A percentile compares a stretch with the other conserved stretches of the same genome.
Conservation (phyloP, 2,888 invertebrate genomes). For the Andrena chrysosceles region DNA sequence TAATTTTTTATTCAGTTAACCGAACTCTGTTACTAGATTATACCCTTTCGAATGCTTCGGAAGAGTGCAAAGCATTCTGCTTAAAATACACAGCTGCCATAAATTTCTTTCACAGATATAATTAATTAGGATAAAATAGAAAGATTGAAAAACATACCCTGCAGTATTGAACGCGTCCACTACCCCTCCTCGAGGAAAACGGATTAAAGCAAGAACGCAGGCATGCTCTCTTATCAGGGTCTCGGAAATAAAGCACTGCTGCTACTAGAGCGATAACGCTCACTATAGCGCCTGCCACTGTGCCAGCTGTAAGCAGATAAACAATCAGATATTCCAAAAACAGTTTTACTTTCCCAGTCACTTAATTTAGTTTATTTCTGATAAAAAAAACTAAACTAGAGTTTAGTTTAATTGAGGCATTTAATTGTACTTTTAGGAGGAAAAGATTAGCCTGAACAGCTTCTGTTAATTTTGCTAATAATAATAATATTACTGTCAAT, state of each 20-base stretch:
- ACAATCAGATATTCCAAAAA: background rate
- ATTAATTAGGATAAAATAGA: background rate
- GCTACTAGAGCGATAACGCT: slow-evolving; percentile 62
- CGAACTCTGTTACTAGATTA: too few relatives aligned
- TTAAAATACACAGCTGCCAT: background rate
- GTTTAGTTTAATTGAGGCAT: too few relatives aligned
- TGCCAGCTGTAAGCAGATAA: slow-evolving; percentile 70
- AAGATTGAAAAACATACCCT: slow-evolving; percentile 70
- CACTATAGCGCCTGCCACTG: slow-evolving; percentile 55
- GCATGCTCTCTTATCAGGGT: slow-evolving; percentile 69
- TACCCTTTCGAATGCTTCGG: too few relatives aligned
- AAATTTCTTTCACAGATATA: background rate
- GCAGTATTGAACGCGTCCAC: slow-evolving; percentile 77
- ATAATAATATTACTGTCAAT: too few relatives aligned
- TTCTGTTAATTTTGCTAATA: too few relatives aligned
- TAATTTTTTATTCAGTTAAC: too few relatives aligned
- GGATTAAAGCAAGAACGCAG: slow-evolving; percentile 68
- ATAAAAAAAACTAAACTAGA: too few relatives aligned
- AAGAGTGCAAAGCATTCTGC: too few relatives aligned
- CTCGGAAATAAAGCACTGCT: slow-evolving; percentile 71
- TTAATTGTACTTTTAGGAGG: too few relatives aligned
- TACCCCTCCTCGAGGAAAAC: slow-evolving; percentile 63
- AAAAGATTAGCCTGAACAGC: too few relatives aligned
- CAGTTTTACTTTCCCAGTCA: background rate
- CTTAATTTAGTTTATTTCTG: too few relatives aligned